Evolutionary conservation across 2,797 vertebrate species (phyloP).

Genomic region (Oreochromis mossambicus): DNA sequence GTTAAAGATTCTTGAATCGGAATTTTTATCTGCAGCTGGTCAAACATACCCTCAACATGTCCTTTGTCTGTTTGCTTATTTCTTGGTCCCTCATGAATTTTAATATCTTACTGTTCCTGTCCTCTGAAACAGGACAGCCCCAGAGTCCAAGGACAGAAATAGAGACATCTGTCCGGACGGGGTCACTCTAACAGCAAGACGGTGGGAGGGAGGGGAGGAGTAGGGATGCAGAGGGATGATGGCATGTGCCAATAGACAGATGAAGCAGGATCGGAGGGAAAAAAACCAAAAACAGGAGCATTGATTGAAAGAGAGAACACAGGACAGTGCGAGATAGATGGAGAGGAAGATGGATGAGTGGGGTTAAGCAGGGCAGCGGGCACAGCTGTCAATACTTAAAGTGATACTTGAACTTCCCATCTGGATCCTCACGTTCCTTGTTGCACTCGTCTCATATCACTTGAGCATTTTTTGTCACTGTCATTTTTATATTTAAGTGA

Average conservation of each 20-base stretch:
- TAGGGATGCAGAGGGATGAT: background rate
- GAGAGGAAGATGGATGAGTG: constrained; percentile 50
- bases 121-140: constrained; percentile 45
- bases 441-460: constrained; percentile 7
- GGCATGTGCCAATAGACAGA: constrained; percentile 1
- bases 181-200: constrained; percentile 38
- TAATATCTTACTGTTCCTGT: constrained; percentile 53
- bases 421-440: constrained; percentile 16
- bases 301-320: constrained; percentile 46
- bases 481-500: background rate
- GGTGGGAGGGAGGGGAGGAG: background rate
- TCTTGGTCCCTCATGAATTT: constrained; percentile 60
- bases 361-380: constrained; percentile 52
- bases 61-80: constrained; percentile 62
- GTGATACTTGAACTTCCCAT: constrained; percentile 42
- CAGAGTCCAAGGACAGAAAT: constrained; percentile 58
- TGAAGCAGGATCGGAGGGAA: background rate
- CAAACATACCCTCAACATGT: constrained; percentile 23
- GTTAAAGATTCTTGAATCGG: constrained; percentile 3
- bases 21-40: constrained; percentile 45
- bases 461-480: background rate
- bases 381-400: constrained; percentile 57
- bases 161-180: constrained; percentile 50
- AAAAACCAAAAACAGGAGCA: constrained; percentile 9
- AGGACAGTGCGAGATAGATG: constrained; percentile 9